Percentiles rank a stretch among this genome's conserved stretches.
These are phyloP conservation scores for Thelaira solivaga DNA, from an alignment of 2,888 invertebrate species.

Conservation along the genomic window DNA sequence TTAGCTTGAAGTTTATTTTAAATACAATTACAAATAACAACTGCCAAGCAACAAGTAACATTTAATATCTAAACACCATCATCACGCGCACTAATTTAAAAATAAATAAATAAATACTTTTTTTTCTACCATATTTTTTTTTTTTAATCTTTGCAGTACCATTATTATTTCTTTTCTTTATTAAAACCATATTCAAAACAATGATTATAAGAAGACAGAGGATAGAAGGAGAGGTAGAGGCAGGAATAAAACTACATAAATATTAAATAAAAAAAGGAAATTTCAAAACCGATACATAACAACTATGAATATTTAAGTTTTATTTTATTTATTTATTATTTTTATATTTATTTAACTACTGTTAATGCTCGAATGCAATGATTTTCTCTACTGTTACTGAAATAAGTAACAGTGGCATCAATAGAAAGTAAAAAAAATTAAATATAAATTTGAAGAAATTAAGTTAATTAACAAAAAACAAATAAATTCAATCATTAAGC, in stretches of 20 bases:
- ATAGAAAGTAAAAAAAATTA: not conserved
- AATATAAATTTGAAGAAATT: not conserved
- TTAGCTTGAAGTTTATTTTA: slow-evolving; percentile 30
- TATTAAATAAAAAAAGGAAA: not conserved
- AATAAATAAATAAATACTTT: slow-evolving; percentile 13
- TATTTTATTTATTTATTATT: too few relatives aligned
- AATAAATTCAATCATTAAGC: too few relatives aligned
- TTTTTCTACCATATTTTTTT: slow-evolving; percentile 29
- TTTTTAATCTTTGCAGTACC: slow-evolving; percentile 40
- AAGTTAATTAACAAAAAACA: too few relatives aligned
- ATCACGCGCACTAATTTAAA: slow-evolving; percentile 65
- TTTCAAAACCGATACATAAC: slow-evolving; percentile 35
- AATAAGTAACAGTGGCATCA: slow-evolving; percentile 27
- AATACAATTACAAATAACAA: slow-evolving; percentile 59
- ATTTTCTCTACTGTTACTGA: slow-evolving; percentile 41
- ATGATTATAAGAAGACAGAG: slow-evolving; percentile 35
- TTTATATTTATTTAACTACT: slow-evolving; percentile 54
- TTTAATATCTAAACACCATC: slow-evolving; percentile 66
- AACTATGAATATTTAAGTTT: slow-evolving; percentile 45
- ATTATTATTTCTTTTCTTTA: slow-evolving; percentile 23
- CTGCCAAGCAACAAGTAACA: slow-evolving; percentile 59
- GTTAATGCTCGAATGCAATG: slow-evolving; percentile 38
- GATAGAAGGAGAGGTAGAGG: too few relatives aligned
- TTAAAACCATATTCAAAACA: slow-evolving; percentile 57
- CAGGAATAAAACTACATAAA: too few relatives aligned